Base-by-base conservation (phyloP, 2,113 vertebrate genomes). In the Siphamia tubifer region DNA sequence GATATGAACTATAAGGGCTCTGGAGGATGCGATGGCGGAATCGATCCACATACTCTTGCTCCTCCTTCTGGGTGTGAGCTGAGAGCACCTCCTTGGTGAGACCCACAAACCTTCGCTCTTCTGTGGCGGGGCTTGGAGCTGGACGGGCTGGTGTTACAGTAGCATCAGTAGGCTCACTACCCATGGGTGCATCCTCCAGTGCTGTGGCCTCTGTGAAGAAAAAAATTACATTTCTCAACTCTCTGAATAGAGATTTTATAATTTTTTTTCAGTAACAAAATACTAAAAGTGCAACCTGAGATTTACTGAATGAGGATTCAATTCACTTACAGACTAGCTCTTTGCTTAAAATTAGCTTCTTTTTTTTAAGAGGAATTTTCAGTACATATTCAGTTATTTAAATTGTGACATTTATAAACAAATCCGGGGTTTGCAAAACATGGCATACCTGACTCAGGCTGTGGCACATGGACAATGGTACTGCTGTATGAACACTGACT, bases 401-500 rank as follows among this genome's bases (percentile, higher is more conserved):
- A 12, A 34, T 12, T 10, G 8, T 34, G 8, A 3, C 10, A 34
- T 30, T 16, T 32, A 38, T 8, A 38, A 12, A 16, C 11, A 17
- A 13, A 55, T 21, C 10, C 34, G 47, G 23, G 0, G 4, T n/a
- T n/a, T n/a, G n/a, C n/a, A 5, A 27, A 2, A 8, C 15, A 40
- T 35, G 10, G 28, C n/a, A 0, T 79, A 95, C 96, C 96, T 87
- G 95, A 92, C 82, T 95, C 94, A 0, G 93, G 94, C 40, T 93
- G 94, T 0, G 94, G 95, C 36, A 92, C 88, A 1, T 93, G 94
- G 10, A 94, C 93, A 2, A 92, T 88, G 53, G 94, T 94, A 92
- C 94, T 94, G 90, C 93, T 94, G 91, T 92, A 94, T 53, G 94
- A 95, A 89, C 94, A 94, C 86, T 95, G 95, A 86, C 95, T 97